These are phyloP conservation scores for Rhagonycha lutea DNA, from an alignment of 2,888 invertebrate genomes.

Conservation along the genomic window DNA sequence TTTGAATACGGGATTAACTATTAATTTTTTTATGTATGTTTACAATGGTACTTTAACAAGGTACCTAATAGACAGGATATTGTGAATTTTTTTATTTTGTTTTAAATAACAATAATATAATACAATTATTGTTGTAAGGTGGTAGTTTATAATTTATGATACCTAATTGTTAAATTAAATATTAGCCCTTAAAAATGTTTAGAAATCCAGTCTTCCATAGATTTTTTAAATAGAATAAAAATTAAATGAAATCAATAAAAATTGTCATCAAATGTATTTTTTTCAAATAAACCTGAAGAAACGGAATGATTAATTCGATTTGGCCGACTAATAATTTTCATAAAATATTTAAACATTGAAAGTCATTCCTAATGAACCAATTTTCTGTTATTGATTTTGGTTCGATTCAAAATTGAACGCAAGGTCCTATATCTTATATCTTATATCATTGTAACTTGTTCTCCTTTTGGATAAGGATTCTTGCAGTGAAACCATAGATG, in stretches of 20 bases:
- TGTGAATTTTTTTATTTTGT: not conserved
- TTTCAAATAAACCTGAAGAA: too few relatives aligned
- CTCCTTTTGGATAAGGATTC: too few relatives aligned
- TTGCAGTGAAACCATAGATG: too few relatives aligned
- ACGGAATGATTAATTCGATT: too few relatives aligned
- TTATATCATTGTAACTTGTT: too few relatives aligned
- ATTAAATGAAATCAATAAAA: not conserved
- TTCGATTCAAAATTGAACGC: too few relatives aligned
- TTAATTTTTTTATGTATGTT: not conserved
- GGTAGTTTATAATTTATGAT: not conserved
- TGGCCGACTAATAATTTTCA: too few relatives aligned
- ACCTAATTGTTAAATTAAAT: not conserved
- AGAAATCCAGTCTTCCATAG: not conserved
- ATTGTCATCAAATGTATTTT: not conserved
- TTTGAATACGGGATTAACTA: not conserved
- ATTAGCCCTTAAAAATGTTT: not conserved
- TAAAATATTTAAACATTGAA: too few relatives aligned
- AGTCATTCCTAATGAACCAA: too few relatives aligned
- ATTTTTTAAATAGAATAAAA: not conserved
- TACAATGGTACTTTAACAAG: not conserved
- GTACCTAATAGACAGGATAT: not conserved
- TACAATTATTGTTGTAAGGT: not conserved
- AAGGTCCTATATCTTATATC: too few relatives aligned
- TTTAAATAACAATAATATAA: not conserved
- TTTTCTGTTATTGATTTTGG: too few relatives aligned